phyloP scores from a whole-genome alignment of 2,797 vertebrate species.

The Anas bahamensis region DNA sequence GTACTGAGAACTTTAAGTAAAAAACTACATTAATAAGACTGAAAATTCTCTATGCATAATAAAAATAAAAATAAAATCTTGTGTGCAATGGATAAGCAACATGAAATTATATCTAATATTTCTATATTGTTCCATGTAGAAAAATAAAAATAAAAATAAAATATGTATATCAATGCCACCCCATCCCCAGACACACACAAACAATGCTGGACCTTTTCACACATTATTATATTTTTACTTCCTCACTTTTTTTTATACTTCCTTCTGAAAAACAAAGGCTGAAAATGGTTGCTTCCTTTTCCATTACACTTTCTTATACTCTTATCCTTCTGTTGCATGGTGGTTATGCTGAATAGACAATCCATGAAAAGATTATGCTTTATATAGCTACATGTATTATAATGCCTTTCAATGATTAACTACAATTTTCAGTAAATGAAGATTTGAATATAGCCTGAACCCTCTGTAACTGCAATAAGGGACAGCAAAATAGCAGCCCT shows the following conservation, averaged over 20 bases:
- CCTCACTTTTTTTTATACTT: rapidly evolving
- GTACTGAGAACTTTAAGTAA: neutral
- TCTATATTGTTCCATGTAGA: neutral
- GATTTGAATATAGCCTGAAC: neutral
- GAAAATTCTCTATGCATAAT: neutral
- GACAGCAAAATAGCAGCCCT: neutral
- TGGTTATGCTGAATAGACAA: neutral
- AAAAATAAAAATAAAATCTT: neutral
- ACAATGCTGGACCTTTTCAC: neutral
- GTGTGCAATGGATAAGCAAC: neutral
- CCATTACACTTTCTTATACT: neutral
- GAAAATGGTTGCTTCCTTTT: neutral
- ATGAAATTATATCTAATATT: neutral
- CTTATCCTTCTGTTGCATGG: neutral
- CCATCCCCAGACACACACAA: neutral
- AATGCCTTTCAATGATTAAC: neutral
- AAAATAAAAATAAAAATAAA: too few relatives aligned
- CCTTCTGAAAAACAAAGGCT: neutral
- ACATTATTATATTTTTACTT: neutral
- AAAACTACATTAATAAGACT: neutral
- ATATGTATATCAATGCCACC: neutral
- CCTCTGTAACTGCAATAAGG: neutral
- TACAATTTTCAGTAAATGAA: neutral
- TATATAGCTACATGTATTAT: neutral
- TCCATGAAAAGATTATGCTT: neutral